Percentiles rank a stretch among this genome's conserved stretches.
Evolutionary conservation across 1,140 invertebrate species (phyloP).

Genomic region (Cotesia typhae): DNA sequence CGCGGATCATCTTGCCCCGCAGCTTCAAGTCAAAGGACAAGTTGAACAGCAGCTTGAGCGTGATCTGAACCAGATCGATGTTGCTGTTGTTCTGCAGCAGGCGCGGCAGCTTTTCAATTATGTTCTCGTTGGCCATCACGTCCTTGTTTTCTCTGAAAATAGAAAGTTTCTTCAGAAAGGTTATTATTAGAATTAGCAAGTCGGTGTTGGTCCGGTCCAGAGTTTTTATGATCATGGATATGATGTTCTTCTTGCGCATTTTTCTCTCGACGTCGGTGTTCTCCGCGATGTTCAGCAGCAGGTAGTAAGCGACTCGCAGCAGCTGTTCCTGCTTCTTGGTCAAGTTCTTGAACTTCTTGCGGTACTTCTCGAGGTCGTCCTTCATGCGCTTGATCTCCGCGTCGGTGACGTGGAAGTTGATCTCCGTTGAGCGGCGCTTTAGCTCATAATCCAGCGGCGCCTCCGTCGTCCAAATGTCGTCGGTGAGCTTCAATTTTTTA

Average conservation of each 20-base stretch:
- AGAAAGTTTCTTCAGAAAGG: conserved; percentile 94
- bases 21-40: conserved; percentile 94
- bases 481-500: conserved; percentile 57
- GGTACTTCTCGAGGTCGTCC: conserved; percentile 84
- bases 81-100: conserved; percentile 76
- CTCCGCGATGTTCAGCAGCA: conserved; percentile 94
- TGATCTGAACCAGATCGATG: conserved; percentile 86
- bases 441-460: conserved; percentile 58
- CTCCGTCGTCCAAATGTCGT: conserved; percentile 61
- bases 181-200: conserved; percentile 89
- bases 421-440: conserved; percentile 53
- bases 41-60: conserved; percentile 91
- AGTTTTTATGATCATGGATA: conserved; percentile 86
- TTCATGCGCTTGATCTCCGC: conserved; percentile 71
- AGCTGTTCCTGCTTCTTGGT: conserved; percentile 94
- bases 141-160: conserved; percentile 95
- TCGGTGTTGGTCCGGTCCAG: conserved; percentile 87
- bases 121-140: conserved; percentile 81
- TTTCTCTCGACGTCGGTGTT: conserved; percentile 95
- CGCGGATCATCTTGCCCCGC: conserved; percentile 88
- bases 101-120: conserved; percentile 79
- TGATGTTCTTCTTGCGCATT: conserved; percentile 94
- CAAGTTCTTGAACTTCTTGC: conserved; percentile 79
- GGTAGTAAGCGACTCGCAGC: conserved; percentile 86
- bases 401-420: conserved; percentile 48